These are phyloP conservation scores for Polyodon spathula DNA, from an alignment of 2,113 vertebrate genomes.

Conservation along the genomic window DNA sequence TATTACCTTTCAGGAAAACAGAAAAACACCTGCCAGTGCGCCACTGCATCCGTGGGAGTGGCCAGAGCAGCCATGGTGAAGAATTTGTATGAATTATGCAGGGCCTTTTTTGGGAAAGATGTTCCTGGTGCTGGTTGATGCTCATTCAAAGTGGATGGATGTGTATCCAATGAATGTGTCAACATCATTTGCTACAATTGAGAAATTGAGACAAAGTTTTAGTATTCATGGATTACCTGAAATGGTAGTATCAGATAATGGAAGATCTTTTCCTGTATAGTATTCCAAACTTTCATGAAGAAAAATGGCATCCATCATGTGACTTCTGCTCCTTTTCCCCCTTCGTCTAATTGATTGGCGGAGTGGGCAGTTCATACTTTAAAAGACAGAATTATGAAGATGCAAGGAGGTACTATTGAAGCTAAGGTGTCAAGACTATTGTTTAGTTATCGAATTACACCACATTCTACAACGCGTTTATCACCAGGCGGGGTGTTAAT, in stretches of 20 bases:
- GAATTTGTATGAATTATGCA: neutral
- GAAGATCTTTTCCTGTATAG: neutral
- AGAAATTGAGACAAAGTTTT: neutral
- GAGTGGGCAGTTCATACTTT: constrained; percentile 1
- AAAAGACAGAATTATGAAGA: constrained; percentile 8
- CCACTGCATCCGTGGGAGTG: neutral
- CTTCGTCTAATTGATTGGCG: neutral
- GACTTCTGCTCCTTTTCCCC: neutral
- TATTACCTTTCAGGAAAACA: neutral
- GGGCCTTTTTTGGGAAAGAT: neutral
- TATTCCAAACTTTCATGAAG: neutral
- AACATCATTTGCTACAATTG: neutral
- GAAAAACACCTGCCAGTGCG: neutral
- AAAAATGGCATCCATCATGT: constrained; percentile 8
- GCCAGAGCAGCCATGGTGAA: neutral
- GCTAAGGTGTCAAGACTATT: neutral
- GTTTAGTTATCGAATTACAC: constrained; percentile 4
- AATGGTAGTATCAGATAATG: constrained; percentile 1
- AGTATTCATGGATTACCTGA: too few species aligned
- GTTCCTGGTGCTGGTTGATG: neutral
- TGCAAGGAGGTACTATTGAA: neutral
- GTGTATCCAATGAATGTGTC: neutral
- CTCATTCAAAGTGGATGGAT: neutral
- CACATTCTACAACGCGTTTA: neutral
- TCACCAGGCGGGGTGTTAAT: too few species aligned